Conservation (phyloP, 2,888 invertebrate genomes). For the Stenchaetothrips biformis region DNA sequence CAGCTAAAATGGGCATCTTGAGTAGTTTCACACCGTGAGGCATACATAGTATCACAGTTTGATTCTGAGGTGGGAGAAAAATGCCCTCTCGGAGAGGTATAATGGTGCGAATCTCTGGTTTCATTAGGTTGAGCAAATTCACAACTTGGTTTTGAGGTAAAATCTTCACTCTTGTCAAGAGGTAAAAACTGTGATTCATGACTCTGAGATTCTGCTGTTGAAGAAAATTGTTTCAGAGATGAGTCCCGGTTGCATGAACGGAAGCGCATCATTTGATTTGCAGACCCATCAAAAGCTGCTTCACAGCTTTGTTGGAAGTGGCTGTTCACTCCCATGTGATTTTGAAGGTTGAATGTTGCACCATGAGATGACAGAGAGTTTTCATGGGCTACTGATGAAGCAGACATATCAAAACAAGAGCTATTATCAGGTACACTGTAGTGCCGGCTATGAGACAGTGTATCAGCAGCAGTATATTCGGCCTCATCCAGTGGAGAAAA, state of each 20-base stretch:
- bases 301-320: constrained; percentile 3
- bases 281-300: neutral
- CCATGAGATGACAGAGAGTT: neutral
- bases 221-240: constrained; percentile 6
- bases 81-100: neutral
- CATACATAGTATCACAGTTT: constrained; percentile 18
- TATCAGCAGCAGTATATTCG: neutral
- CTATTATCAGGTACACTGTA: neutral
- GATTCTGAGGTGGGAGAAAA: neutral
- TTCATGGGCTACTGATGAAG: neutral
- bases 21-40: neutral
- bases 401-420: neutral
- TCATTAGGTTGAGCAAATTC: constrained; percentile 8
- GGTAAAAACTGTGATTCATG: neutral
- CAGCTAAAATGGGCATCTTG: constrained; percentile 14
- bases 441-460: neutral
- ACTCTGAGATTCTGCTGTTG: neutral
- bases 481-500: neutral
- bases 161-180: constrained; percentile 9
- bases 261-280: neutral
- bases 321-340: neutral
- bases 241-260: neutral
- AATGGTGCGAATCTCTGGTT: neutral
- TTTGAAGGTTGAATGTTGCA: neutral
- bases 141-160: neutral